Percentiles rank a stretch among this genome's conserved stretches.
Conservation (phyloP, 2,888 invertebrate species). For the Dexiosoma caninum region DNA sequence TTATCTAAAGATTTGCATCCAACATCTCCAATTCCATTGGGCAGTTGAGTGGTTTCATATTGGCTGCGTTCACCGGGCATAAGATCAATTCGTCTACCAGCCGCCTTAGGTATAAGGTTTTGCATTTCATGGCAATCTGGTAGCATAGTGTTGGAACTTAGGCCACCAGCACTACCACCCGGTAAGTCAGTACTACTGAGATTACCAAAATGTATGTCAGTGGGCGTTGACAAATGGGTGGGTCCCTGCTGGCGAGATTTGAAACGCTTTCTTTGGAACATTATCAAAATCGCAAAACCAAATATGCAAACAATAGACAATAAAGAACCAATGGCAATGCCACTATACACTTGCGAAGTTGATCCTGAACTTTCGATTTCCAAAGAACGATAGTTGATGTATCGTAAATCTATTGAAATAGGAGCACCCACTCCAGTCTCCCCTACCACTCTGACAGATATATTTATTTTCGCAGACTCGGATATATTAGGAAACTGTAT, state of each 20-base stretch:
- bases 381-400: slow-evolving; percentile 68
- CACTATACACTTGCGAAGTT: slow-evolving; percentile 73
- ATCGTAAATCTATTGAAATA: slow-evolving; percentile 74
- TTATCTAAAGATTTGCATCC: slow-evolving; percentile 25
- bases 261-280: slow-evolving; percentile 74
- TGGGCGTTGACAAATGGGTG: slow-evolving; percentile 73
- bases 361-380: slow-evolving; percentile 67
- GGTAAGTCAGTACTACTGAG: slow-evolving; percentile 73
- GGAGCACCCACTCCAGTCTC: slow-evolving; percentile 76
- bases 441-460: slow-evolving; percentile 76
- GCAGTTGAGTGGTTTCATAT: slow-evolving; percentile 71
- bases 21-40: slow-evolving; percentile 70
- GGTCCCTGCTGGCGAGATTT: slow-evolving; percentile 74
- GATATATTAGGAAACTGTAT: slow-evolving; percentile 76
- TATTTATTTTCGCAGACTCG: slow-evolving; percentile 75
- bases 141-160: slow-evolving; percentile 73
- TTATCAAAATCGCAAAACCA: slow-evolving; percentile 73
- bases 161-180: slow-evolving; percentile 73
- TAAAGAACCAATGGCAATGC: slow-evolving; percentile 74
- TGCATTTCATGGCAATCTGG: slow-evolving; percentile 78
- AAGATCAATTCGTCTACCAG: slow-evolving; percentile 69
- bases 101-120: slow-evolving; percentile 75
- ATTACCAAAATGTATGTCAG: slow-evolving; percentile 74
- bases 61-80: slow-evolving; percentile 69
- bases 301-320: slow-evolving; percentile 73